Conservation (phyloP, 2,797 vertebrate species). For the Smutsia temminckii region DNA sequence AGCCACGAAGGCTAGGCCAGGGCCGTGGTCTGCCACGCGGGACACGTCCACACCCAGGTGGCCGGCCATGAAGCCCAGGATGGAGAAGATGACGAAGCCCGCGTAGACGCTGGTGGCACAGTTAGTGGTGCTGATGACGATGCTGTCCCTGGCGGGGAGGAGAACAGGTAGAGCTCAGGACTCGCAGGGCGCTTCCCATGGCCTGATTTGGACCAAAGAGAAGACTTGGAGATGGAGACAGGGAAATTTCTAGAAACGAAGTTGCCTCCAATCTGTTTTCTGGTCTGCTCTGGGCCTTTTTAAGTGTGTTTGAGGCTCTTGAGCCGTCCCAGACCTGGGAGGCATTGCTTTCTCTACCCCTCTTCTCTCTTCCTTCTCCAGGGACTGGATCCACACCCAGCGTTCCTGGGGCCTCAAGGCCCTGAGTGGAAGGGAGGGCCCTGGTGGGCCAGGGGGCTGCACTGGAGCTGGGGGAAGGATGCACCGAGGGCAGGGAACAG, state of each 20-base stretch:
- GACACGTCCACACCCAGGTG: slow-evolving; percentile 96
- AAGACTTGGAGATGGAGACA: background rate
- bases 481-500: background rate
- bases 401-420: background rate
- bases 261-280: background rate
- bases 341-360: background rate
- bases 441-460: background rate
- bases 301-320: background rate
- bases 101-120: slow-evolving; percentile 98
- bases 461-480: background rate
- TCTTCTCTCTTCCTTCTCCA: background rate
- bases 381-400: background rate
- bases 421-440: background rate
- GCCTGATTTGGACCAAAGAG: background rate
- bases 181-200: background rate
- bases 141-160: slow-evolving; percentile 91
- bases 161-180: background rate
- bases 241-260: background rate
- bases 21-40: slow-evolving; percentile 96
- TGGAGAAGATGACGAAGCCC: slow-evolving; percentile 99
- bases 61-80: slow-evolving; percentile 98
- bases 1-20: slow-evolving; percentile 96
- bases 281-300: background rate
- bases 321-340: background rate
- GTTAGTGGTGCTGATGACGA: slow-evolving; percentile 99